Base-by-base conservation (phyloP, 2,888 invertebrate species). In the Pseudococcus longispinus region DNA sequence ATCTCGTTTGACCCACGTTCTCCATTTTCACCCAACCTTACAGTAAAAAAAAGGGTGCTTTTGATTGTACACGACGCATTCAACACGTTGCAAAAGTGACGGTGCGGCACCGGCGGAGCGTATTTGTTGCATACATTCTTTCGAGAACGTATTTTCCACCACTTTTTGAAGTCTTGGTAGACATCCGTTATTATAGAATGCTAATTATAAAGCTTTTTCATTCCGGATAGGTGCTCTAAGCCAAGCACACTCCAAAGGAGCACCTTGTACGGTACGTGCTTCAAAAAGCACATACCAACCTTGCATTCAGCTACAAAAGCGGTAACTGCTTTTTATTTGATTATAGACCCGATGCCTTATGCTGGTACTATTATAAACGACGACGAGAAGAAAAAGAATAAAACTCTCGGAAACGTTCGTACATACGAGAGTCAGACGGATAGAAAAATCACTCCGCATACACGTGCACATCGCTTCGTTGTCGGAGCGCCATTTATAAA, bases 251-350 rank as follows among this genome's bases (percentile, higher is more conserved):
- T 70, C 70, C 15, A 70, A 70, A 70, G 6, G 29, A 70, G 9
- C 70, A 29, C 29, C 9, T 26, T 6, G 29, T 1, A 1, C 4
- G 29, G 29, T 29, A 70, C 70, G 5, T 29, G 6, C 20, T 70
- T 60, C 60, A 60, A 23, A 46, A 60, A 20, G 70, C 2, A 20
- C 29, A 29, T 29, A 29, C 29, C 6, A 26, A 18, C 1, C 1
- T 15, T 29, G 9, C 23, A 3, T 15, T 29, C 29, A 18, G 70
- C 18, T 60, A 23, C 60, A 60, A 60, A 70, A 29, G 70, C 29
- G 26, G 70, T 70, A 70, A 70, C 18, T 70, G 29, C 29, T 70
- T 70, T 70, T 29, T 70, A 70, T 70, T 70, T 70, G 70, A 70
- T 70, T 70, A 70, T 70, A 23, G 60, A 60, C 60, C 20, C 9